A percentile compares a stretch with the other conserved stretches of the same genome.
Evolutionary conservation across 2,888 invertebrate genomes (phyloP).

Genomic region (Limnephilus auricula): DNA sequence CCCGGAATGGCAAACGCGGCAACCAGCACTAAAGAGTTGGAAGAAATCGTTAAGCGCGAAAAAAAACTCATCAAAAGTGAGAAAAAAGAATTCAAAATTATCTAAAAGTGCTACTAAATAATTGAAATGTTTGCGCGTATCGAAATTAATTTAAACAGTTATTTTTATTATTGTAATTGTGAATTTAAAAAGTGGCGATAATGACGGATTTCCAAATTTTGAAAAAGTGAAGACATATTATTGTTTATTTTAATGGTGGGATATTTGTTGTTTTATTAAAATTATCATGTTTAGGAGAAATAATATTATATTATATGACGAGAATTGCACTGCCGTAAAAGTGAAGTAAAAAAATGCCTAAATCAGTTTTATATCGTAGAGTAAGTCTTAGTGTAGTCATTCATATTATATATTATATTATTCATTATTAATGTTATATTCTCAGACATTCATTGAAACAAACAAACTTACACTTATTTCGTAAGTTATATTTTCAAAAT

Average conservation of each 20-base stretch:
- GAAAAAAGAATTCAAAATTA: slow-evolving; percentile 39
- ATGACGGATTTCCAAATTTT: slow-evolving; percentile 11
- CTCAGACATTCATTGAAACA: not conserved
- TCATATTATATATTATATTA: slow-evolving; percentile 18
- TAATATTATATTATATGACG: slow-evolving; percentile 7
- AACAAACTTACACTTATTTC: not conserved
- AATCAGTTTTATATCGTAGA: slow-evolving; percentile 40
- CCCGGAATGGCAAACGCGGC: slow-evolving; percentile 37
- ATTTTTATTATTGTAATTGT: not conserved
- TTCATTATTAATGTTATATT: not conserved
- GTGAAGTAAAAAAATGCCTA: slow-evolving; percentile 28
- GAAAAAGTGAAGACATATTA: not conserved
- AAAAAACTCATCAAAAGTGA: slow-evolving; percentile 38
- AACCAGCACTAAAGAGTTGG: slow-evolving; percentile 36
- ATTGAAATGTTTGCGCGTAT: not conserved
- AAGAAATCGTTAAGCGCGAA: slow-evolving; percentile 42
- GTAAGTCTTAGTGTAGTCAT: slow-evolving; percentile 36
- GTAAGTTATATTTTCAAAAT: not conserved
- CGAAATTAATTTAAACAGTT: not conserved
- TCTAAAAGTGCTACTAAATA: slow-evolving; percentile 9
- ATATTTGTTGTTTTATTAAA: not conserved
- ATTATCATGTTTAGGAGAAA: slow-evolving; percentile 26
- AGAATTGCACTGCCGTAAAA: slow-evolving; percentile 15
- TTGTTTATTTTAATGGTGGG: not conserved
- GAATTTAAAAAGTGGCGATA: not conserved